Base-by-base conservation (phyloP, 2,888 invertebrate genomes). In the Pseudococcus jackbeardsleyi region DNA sequence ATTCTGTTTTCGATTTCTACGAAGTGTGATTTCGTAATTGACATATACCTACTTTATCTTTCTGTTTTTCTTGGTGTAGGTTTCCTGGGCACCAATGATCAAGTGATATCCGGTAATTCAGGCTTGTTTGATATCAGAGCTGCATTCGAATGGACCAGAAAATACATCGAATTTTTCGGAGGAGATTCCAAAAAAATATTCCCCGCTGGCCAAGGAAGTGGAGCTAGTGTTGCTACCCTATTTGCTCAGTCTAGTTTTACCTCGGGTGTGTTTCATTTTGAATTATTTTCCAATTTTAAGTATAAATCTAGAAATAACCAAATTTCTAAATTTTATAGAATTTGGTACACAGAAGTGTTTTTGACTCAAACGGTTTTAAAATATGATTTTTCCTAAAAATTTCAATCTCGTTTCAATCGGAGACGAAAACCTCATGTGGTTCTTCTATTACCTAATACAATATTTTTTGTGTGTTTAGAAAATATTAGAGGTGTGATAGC, bases 131-230 rank as follows among this genome's bases (percentile, higher is more conserved):
- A 96, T 91, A 93, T 96, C 92, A 93, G 94, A 0, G 91, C 95
- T 0, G 96, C 95, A 0, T 92, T 95, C 89, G 93, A 94, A 89
- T 96, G 96, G 96, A 94, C 94, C 89, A 92, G 93, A 88, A 94
- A 95, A 89, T 95, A 96, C 90, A 95, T 96, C 54, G 93, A 94
- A 89, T 95, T 94, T 91, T 96, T 96, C 90, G 96, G 96, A 0
- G 96, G 96, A 5, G 94, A 96, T 91, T 94, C 95, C 0, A 93
- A 94, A 33, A 93, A 94, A 90, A 93, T 96, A n/a, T 93, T 94
- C 48, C 93, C 95, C 0, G 94, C 95, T 92, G 96, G 96, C 0
- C 96, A 96, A 91, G 96, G 95, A 1, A 95, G 95, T 0, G 96
- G 96, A 0, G 96, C 95, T 0, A 95, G 95, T 89, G 94, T 95